A percentile compares a stretch with the other conserved stretches of the same genome.
These are phyloP conservation scores for Arnoldichthys spilopterus DNA, from an alignment of 2,797 vertebrate species.

Conservation along the genomic window DNA sequence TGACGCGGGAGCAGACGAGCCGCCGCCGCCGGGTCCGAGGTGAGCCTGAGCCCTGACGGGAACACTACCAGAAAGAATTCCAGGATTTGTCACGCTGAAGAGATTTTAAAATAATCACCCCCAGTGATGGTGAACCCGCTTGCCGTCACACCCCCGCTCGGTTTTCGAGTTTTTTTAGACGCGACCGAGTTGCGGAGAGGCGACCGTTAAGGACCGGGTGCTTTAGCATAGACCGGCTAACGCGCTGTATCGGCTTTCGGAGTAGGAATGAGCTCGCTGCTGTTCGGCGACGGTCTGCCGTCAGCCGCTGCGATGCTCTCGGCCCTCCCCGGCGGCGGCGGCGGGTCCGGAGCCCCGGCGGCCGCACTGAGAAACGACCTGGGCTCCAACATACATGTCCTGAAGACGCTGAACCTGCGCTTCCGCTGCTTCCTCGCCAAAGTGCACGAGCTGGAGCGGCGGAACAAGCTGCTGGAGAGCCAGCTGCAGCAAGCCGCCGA, in stretches of 20 bases:
- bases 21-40: conserved; percentile 47
- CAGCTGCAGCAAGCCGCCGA: conserved; percentile 86
- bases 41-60: conserved; percentile 32
- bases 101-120: conserved; percentile 56
- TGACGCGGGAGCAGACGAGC: conserved; percentile 60
- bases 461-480: conserved; percentile 92
- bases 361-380: conserved; percentile 90
- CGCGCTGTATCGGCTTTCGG: neutral
- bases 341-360: conserved; percentile 45
- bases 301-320: conserved; percentile 55
- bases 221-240: neutral
- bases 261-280: conserved; percentile 80
- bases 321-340: conserved; percentile 53
- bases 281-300: conserved; percentile 81
- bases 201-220: conserved; percentile 1
- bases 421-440: conserved; percentile 97
- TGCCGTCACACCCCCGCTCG: conserved; percentile 20
- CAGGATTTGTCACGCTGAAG: conserved; percentile 49
- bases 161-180: neutral
- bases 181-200: neutral
- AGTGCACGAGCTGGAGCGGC: conserved; percentile 94
- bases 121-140: conserved; percentile 59
- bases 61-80: conserved; percentile 36
- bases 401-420: conserved; percentile 94
- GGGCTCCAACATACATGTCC: conserved; percentile 95